Evolutionary conservation across 2,888 invertebrate genomes (phyloP), one percentile per base, ranked within the genome.

Genomic region (Lagria hirta): DNA sequence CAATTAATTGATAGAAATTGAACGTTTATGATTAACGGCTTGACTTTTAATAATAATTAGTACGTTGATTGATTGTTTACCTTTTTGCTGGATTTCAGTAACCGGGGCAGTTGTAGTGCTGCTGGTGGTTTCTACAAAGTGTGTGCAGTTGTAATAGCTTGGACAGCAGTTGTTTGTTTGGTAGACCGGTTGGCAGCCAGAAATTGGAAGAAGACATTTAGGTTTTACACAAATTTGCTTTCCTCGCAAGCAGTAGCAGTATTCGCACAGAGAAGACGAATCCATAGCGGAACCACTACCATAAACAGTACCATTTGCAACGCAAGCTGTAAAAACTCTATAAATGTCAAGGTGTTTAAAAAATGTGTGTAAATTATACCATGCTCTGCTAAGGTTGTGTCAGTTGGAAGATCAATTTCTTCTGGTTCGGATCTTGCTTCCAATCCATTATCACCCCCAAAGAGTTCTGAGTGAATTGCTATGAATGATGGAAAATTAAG

Each of bases 201-300:
- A 78, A 20, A 88, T 77, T 1, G 86, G 81, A 32, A 88, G 75
- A 62, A 89, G 76, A 70, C 92, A 92, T 62, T 82, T 81, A 1
- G 91, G 91, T 49, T 82, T 79, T 36, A 91, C 84, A 70, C 92
- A 92, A 58, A 81, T 80, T 57, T 85, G 80, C 34, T 74, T 74
- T 3, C 87, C 88, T 16, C 77, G 74, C 12, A 72, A 50, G 48
- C 92, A 92, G 73, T 87, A 92, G 73, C 92, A 92, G 70, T 88
- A 87, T 70, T 89, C 86, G 73, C 92, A 92, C n/a, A 84, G 78
- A 46, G 81, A 79, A 10, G 81, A 80, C 3, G 86, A 82, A 53
- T 81, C 78, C 86, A 92, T 86, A 4, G 92, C 91, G 3, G 91
- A 91, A 2, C 88, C 88, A 29, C 86, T 84, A 10, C 82, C 84